A percentile compares a stretch with the other conserved stretches of the same genome.
These are phyloP conservation scores for Drosophila mulleri DNA, from an alignment of 2,888 invertebrate genomes.

Conservation along the genomic window DNA sequence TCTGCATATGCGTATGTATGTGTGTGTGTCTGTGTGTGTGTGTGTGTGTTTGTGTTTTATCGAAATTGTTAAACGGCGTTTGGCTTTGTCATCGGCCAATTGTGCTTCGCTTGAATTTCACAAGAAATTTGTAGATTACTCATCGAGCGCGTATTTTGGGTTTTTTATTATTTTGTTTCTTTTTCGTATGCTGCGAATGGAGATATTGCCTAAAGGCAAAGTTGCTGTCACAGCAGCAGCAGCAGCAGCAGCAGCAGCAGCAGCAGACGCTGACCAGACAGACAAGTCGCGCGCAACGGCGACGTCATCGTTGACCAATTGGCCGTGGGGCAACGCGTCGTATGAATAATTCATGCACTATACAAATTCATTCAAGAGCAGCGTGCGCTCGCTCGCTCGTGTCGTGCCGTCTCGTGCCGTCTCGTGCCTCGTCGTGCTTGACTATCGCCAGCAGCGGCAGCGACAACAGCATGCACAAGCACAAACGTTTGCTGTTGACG, in stretches of 20 bases:
- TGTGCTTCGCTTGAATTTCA: conserved; percentile 74
- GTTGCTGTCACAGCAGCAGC: background rate
- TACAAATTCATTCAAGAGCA: conserved; percentile 60
- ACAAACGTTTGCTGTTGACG: conserved; percentile 51
- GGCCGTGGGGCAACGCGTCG: conserved; percentile 57
- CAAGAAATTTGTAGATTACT: conserved; percentile 74
- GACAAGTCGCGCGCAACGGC: conserved; percentile 43
- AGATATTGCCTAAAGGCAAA: conserved; percentile 7
- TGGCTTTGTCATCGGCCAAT: conserved; percentile 53
- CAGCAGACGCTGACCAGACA: conserved; percentile 51
- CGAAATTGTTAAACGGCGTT: conserved; percentile 33
- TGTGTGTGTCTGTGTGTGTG: background rate
- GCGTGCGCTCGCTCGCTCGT: conserved; percentile 8
- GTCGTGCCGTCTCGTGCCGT: conserved; percentile 11
- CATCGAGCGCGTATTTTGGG: conserved; percentile 64
- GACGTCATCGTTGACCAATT: conserved; percentile 49
- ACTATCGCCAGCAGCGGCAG: background rate
- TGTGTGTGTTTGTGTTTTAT: background rate
- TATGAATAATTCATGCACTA: conserved; percentile 68
- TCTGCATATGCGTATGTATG: background rate
- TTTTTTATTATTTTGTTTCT: conserved; percentile 38
- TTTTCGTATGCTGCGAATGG: background rate
- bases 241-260: background rate
- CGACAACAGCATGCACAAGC: conserved; percentile 10
- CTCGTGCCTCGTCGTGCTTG: background rate